phyloP scores from a whole-genome alignment of 2,113 vertebrate genomes.

The Cyprinodon brontotheroides region DNA sequence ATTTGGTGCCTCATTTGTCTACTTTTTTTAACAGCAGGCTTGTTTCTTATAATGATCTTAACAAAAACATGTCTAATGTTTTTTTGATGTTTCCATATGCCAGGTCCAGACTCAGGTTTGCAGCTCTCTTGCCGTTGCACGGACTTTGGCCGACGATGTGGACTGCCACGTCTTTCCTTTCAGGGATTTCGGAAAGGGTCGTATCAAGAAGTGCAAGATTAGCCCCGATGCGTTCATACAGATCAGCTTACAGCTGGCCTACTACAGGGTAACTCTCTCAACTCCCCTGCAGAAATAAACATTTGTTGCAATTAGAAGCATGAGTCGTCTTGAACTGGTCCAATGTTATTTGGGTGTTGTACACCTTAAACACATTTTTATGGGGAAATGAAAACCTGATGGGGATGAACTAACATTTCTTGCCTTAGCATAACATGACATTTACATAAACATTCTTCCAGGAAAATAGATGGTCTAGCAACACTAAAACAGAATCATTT shows the following conservation, averaged over 20 bases:
- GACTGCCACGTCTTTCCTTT: conserved; percentile 90
- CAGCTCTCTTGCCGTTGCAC: conserved; percentile 83
- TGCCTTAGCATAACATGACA: too few relatives aligned
- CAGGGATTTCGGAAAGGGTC: conserved; percentile 87
- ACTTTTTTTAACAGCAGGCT: too few relatives aligned
- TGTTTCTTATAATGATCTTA: background rate
- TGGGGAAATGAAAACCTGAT: too few relatives aligned
- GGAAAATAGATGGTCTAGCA: background rate
- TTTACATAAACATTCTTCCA: background rate
- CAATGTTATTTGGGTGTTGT: background rate
- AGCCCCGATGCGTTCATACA: conserved; percentile 96
- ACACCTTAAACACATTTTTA: too few relatives aligned
- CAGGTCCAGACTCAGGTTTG: conserved; percentile 73
- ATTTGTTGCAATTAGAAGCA: background rate
- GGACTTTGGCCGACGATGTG: conserved; percentile 87
- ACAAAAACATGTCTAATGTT: background rate
- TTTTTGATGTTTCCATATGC: background rate
- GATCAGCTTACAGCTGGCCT: conserved; percentile 90
- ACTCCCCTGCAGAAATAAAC: background rate
- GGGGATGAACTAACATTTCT: too few relatives aligned
- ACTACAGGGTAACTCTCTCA: conserved; percentile 77
- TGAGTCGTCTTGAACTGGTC: background rate
- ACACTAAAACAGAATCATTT: background rate
- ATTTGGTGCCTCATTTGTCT: too few relatives aligned
- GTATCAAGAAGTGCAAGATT: conserved; percentile 87